Percentiles rank a stretch among this genome's conserved stretches.
Conservation (phyloP, 2,888 invertebrate genomes). For the Drosophila basisetae region DNA sequence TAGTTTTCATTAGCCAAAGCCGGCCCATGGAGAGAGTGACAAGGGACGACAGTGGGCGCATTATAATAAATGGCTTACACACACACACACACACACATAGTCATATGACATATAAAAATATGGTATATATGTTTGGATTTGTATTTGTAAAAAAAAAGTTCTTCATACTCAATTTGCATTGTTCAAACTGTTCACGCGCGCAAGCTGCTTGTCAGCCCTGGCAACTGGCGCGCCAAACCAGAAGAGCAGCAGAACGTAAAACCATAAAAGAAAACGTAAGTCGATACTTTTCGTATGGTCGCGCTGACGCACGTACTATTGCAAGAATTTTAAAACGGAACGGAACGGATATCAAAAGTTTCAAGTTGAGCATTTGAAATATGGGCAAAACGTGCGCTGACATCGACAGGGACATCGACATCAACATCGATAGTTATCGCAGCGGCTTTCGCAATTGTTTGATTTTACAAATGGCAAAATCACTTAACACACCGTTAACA, state of each 20-base stretch:
- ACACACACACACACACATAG: conserved; percentile 24
- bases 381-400: conserved; percentile 80
- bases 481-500: conserved; percentile 83
- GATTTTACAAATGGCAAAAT: conserved; percentile 73
- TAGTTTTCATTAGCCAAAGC: conserved; percentile 78
- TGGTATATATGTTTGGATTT: neutral
- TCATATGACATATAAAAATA: neutral
- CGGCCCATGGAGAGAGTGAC: conserved; percentile 32
- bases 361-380: conserved; percentile 66
- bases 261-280: conserved; percentile 40
- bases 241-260: conserved; percentile 3
- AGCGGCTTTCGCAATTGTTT: conserved; percentile 61
- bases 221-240: conserved; percentile 6
- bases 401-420: conserved; percentile 44
- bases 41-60: conserved; percentile 52
- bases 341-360: conserved; percentile 69
- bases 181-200: conserved; percentile 14
- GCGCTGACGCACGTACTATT: conserved; percentile 15
- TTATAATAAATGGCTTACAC: conserved; percentile 46
- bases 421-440: conserved; percentile 68
- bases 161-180: conserved; percentile 15
- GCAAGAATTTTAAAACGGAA: conserved; percentile 52
- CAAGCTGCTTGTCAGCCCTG: conserved; percentile 13
- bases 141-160: conserved; percentile 14
- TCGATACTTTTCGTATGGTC: conserved; percentile 52